These are phyloP conservation scores for Agriotes lineatus DNA, from an alignment of 2,888 invertebrate species.

Conservation along the genomic window DNA sequence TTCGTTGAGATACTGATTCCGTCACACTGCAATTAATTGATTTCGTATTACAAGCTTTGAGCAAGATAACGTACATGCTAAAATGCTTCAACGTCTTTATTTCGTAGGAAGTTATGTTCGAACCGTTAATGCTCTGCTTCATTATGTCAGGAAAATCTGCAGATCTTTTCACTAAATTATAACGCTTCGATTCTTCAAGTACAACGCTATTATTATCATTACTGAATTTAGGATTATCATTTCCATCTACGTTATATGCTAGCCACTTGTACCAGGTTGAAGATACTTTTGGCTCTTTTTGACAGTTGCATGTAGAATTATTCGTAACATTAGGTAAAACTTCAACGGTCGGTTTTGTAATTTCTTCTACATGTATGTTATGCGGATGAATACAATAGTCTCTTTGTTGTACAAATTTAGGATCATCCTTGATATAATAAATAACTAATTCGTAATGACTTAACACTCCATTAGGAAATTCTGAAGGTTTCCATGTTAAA, in stretches of 20 bases:
- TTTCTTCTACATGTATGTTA: background rate
- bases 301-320: slow-evolving; percentile 31
- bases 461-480: slow-evolving; percentile 59
- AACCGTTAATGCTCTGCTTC: background rate
- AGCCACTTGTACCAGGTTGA: no score
- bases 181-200: background rate
- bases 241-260: no score
- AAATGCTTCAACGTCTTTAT: slow-evolving; percentile 69
- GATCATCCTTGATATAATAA: slow-evolving; percentile 55
- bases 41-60: slow-evolving; percentile 72
- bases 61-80: slow-evolving; percentile 71
- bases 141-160: background rate
- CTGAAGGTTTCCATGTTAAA: slow-evolving; percentile 73
- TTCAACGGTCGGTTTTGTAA: slow-evolving; percentile 1
- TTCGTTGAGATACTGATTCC: slow-evolving; percentile 66
- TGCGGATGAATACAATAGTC: slow-evolving; percentile 68
- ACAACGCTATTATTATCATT: background rate
- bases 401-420: slow-evolving; percentile 63
- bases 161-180: slow-evolving; percentile 1
- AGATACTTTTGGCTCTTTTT: no score
- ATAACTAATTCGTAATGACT: slow-evolving; percentile 61
- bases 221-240: slow-evolving; percentile 44
- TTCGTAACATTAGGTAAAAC: slow-evolving; percentile 5
- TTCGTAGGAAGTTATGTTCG: slow-evolving; percentile 49
- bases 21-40: slow-evolving; percentile 67